phyloP scores from a whole-genome alignment of 2,113 vertebrate species.

The Tinamus guttatus region DNA sequence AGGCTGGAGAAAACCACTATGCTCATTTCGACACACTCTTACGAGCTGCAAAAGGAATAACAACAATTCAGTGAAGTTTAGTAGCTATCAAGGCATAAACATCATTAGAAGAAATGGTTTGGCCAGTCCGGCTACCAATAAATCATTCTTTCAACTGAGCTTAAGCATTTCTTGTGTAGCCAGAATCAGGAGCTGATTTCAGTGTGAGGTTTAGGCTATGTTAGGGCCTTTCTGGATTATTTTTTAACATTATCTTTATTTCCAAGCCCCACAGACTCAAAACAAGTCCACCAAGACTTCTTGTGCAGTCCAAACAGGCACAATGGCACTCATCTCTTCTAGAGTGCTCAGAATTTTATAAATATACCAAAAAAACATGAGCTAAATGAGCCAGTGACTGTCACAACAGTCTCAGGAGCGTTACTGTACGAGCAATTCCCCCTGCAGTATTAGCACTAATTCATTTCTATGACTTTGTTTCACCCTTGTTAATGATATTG shows the following conservation, averaged over 20 bases:
- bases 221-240: not conserved
- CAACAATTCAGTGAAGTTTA: fast-evolving
- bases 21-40: fast-evolving
- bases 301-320: not conserved
- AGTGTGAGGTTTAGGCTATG: too few species aligned
- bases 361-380: not conserved
- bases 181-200: not conserved
- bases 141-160: not conserved
- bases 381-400: not conserved
- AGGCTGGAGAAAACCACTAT: fast-evolving
- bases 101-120: not conserved
- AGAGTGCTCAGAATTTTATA: not conserved
- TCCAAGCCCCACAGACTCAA: not conserved
- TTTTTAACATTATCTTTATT: not conserved
- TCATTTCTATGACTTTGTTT: not conserved
- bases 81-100: fast-evolving
- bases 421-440: not conserved
- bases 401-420: not conserved
- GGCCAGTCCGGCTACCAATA: not conserved
- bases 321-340: not conserved
- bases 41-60: not conserved
- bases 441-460: not conserved
- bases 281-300: not conserved
- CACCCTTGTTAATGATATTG: not conserved
- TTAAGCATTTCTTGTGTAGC: not conserved